Evolutionary conservation across 2,888 invertebrate genomes (phyloP).

Genomic region (Drosophila meridionalis): DNA sequence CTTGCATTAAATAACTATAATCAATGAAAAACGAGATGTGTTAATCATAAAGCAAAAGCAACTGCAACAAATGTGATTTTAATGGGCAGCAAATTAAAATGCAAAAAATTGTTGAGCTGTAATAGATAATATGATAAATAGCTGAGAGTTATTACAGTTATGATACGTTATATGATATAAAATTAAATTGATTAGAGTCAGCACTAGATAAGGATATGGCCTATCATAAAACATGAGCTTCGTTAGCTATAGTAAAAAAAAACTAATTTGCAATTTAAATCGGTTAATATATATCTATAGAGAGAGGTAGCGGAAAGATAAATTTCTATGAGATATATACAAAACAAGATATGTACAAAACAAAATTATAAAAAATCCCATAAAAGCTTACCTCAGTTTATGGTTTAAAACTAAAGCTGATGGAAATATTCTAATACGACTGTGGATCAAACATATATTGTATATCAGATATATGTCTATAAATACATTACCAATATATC

Average conservation of each 20-base stretch:
- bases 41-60: slow-evolving; percentile 9
- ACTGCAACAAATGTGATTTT: slow-evolving; percentile 14
- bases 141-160: background rate
- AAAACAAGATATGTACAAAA: background rate
- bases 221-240: background rate
- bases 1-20: slow-evolving; percentile 13
- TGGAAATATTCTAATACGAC: no score
- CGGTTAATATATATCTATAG: background rate
- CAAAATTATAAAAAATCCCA: background rate
- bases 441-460: no score
- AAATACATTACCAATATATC: no score
- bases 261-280: background rate
- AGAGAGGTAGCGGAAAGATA: background rate
- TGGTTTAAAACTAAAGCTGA: no score
- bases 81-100: slow-evolving; percentile 9
- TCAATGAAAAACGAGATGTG: slow-evolving; percentile 5
- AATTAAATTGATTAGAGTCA: background rate
- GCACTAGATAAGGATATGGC: background rate
- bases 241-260: background rate
- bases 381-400: no score
- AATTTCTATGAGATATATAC: background rate
- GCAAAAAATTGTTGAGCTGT: background rate
- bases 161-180: background rate
- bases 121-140: slow-evolving; percentile 13
- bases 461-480: no score